Evolutionary conservation across 2,113 vertebrate genomes (phyloP).

Genomic region (Oryzias javanicus): DNA sequence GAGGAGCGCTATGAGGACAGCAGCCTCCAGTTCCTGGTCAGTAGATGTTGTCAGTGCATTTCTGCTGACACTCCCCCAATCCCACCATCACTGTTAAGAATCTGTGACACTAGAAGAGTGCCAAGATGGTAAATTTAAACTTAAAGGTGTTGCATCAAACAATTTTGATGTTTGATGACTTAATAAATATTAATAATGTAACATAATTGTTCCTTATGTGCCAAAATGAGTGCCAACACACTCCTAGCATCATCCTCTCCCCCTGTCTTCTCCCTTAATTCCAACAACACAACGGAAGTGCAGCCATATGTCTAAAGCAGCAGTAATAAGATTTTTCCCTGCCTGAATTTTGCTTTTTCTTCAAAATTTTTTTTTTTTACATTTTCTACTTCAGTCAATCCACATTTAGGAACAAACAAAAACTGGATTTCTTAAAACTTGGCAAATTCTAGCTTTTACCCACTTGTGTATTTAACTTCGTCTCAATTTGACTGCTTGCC

Average conservation of each 20-base stretch:
- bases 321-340: too few relatives aligned
- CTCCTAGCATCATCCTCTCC: slow-evolving; percentile 16
- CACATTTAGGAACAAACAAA: too few relatives aligned
- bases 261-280: background rate
- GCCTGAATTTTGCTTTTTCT: too few relatives aligned
- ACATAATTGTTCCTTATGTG: background rate
- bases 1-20: slow-evolving; percentile 87
- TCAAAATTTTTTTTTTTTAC: too few relatives aligned
- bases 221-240: slow-evolving; percentile 8
- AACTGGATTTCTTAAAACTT: too few relatives aligned
- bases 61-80: slow-evolving; percentile 29
- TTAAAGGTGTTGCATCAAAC: too few relatives aligned
- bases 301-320: background rate
- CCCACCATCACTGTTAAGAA: slow-evolving; percentile 1
- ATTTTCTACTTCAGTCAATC: too few relatives aligned
- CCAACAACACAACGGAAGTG: slow-evolving; percentile 2
- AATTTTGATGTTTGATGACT: slow-evolving; percentile 1
- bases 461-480: too few relatives aligned
- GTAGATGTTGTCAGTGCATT: slow-evolving; percentile 60
- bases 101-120: too few relatives aligned
- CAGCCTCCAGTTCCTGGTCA: slow-evolving; percentile 86
- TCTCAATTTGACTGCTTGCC: too few relatives aligned
- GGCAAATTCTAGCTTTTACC: too few relatives aligned
- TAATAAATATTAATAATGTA: slow-evolving; percentile 16
- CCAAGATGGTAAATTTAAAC: too few relatives aligned